Conservation (phyloP, 2,113 vertebrate species). For the Hypanus sabinus region DNA sequence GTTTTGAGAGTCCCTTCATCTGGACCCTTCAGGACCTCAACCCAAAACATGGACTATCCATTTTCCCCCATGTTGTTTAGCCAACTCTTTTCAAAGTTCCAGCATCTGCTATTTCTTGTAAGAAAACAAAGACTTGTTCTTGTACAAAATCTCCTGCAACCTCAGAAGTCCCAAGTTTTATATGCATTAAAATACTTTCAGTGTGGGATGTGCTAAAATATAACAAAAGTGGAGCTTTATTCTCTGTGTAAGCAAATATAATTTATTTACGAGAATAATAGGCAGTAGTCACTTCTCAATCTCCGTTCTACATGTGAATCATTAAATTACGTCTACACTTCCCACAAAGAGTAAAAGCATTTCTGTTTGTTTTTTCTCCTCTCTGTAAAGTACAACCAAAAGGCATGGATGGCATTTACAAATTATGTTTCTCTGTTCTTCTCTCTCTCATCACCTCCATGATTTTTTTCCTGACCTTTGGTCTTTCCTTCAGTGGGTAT, state of each 20-base stretch:
- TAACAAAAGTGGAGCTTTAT: background rate
- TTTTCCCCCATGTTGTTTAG: no score
- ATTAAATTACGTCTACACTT: no score
- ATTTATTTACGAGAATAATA: background rate
- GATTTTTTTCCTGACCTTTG: background rate
- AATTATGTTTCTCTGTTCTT: background rate
- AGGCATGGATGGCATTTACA: no score
- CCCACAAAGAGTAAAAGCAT: background rate
- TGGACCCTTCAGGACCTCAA: no score
- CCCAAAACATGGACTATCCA: no score
- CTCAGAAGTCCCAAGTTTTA: background rate
- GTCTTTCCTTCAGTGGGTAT: background rate
- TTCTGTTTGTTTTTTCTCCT: background rate
- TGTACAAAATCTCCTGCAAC: background rate
- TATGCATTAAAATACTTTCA: background rate
- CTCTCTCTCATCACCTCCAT: background rate
- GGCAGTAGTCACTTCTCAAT: background rate
- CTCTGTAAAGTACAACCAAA: background rate
- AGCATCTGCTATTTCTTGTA: background rate
- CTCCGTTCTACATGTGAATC: background rate
- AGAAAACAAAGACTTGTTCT: background rate
- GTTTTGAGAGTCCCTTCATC: background rate
- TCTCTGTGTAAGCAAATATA: background rate
- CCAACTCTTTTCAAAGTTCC: no score
- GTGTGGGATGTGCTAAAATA: no score